Percentiles rank a stretch among this genome's conserved stretches.
Evolutionary conservation across 2,113 vertebrate genomes (phyloP).

Genomic region (Nannobrachium achirus): DNA sequence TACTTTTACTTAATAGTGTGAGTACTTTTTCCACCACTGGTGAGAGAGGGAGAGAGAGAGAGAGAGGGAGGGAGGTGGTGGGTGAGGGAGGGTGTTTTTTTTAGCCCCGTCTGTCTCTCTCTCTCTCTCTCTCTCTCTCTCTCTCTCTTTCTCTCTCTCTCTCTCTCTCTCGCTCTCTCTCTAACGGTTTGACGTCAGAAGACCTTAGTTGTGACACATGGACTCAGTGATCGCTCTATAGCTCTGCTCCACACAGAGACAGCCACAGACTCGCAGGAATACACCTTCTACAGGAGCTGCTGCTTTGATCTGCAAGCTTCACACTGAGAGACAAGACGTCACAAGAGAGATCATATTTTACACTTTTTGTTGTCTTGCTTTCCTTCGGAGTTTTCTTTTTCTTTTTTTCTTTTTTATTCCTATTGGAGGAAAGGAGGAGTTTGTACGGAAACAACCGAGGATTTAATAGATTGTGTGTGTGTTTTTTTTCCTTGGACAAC

Average conservation of each 20-base stretch:
- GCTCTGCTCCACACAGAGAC: too few relatives aligned
- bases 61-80: not conserved
- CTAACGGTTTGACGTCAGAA: slow-evolving; percentile 70
- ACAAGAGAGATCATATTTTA: too few relatives aligned
- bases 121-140: slow-evolving; percentile 37
- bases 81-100: slow-evolving; percentile 4
- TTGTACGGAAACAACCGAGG: too few relatives aligned
- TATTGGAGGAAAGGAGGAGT: too few relatives aligned
- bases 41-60: too few relatives aligned
- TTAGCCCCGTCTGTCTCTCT: slow-evolving; percentile 13
- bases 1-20: too few relatives aligned
- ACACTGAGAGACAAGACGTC: too few relatives aligned
- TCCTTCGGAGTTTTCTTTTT: not conserved
- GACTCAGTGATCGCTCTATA: slow-evolving; percentile 62
- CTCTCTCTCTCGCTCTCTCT: slow-evolving; percentile 34
- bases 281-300: slow-evolving; percentile 12
- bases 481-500: not conserved
- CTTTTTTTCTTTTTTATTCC: too few relatives aligned
- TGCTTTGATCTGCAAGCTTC: not conserved
- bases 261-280: not conserved
- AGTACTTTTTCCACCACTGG: too few relatives aligned
- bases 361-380: not conserved
- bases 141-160: slow-evolving; percentile 39
- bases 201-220: slow-evolving; percentile 78
- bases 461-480: not conserved